Evolutionary conservation across 2,797 vertebrate species (phyloP).

Genomic region (Loris lydekkerianus): DNA sequence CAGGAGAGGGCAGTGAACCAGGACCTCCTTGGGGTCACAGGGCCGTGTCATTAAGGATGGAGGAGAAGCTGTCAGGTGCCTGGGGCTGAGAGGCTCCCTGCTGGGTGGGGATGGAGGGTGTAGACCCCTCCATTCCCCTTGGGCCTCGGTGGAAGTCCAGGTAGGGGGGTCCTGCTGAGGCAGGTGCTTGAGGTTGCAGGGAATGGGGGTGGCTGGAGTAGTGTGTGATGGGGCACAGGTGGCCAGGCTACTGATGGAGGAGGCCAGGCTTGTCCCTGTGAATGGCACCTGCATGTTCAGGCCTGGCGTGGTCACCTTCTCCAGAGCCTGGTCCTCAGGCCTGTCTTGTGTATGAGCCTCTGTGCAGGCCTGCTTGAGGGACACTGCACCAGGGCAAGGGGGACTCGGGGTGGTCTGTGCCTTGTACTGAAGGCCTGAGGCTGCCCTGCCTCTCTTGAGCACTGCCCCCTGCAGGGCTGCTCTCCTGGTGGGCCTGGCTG

Average conservation of each 20-base stretch:
- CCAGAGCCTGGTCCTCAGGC: not conserved
- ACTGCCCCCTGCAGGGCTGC: constrained; percentile 69
- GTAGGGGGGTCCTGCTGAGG: not conserved
- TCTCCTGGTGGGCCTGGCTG: constrained; percentile 64
- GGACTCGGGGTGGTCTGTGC: constrained; percentile 71
- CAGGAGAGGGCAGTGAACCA: accelerated
- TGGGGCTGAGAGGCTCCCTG: accelerated
- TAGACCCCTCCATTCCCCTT: not conserved
- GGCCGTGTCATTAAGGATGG: accelerated
- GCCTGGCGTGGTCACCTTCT: accelerated
- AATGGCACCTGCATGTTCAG: not conserved
- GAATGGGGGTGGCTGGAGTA: accelerated
- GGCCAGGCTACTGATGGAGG: not conserved
- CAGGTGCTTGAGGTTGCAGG: accelerated
- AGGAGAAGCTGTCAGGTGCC: not conserved
- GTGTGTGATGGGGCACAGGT: accelerated
- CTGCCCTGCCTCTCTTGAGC: constrained; percentile 72
- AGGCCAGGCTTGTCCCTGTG: not conserved
- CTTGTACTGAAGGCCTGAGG: constrained; percentile 84
- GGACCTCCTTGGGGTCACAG: not conserved
- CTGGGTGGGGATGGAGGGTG: not conserved
- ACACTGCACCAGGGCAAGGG: constrained; percentile 73
- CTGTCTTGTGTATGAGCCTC: not conserved
- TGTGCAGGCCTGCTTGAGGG: accelerated
- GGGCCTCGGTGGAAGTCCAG: not conserved